Percentiles rank a stretch among this genome's conserved stretches.
Conservation (phyloP, 2,888 invertebrate genomes). For the Drosophila planitibia region DNA sequence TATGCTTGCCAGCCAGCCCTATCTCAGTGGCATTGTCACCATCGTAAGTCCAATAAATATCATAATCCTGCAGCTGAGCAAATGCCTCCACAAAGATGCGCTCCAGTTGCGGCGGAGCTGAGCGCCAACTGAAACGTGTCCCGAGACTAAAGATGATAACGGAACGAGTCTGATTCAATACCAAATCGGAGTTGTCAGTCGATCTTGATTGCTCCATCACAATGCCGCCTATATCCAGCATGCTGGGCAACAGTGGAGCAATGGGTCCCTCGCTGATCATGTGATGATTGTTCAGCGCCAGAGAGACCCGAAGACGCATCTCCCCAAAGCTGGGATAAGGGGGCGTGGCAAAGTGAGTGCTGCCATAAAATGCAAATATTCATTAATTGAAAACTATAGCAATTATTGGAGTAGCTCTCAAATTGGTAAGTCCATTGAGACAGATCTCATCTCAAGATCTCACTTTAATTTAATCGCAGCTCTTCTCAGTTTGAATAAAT, state of each 20-base stretch:
- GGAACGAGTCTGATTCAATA: constrained; percentile 36
- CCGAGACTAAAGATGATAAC: constrained; percentile 70
- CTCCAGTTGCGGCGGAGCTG: constrained; percentile 22
- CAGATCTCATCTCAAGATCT: too few species aligned
- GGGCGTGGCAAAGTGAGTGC: constrained; percentile 67
- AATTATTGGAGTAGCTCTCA: too few species aligned
- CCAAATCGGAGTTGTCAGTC: constrained; percentile 4
- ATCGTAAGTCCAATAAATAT: constrained; percentile 74
- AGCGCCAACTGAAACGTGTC: constrained; percentile 66
- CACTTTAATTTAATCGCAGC: too few species aligned
- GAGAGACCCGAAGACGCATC: constrained; percentile 70
- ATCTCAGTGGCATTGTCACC: constrained; percentile 46
- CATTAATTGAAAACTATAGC: neutral
- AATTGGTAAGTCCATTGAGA: too few species aligned
- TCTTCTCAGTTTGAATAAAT: too few species aligned
- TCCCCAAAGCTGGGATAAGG: constrained; percentile 69
- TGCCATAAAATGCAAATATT: constrained; percentile 19
- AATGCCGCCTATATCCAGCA: constrained; percentile 82
- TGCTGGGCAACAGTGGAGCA: constrained; percentile 72
- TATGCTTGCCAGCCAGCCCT: constrained; percentile 65
- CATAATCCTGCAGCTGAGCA: constrained; percentile 44
- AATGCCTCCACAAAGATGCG: constrained; percentile 49
- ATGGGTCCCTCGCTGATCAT: constrained; percentile 79
- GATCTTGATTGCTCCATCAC: constrained; percentile 62
- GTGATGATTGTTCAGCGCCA: constrained; percentile 80